Percentiles rank a stretch among this genome's conserved stretches.
Conservation (phyloP, 1,140 invertebrate species). For the Solenopsis fugax region DNA sequence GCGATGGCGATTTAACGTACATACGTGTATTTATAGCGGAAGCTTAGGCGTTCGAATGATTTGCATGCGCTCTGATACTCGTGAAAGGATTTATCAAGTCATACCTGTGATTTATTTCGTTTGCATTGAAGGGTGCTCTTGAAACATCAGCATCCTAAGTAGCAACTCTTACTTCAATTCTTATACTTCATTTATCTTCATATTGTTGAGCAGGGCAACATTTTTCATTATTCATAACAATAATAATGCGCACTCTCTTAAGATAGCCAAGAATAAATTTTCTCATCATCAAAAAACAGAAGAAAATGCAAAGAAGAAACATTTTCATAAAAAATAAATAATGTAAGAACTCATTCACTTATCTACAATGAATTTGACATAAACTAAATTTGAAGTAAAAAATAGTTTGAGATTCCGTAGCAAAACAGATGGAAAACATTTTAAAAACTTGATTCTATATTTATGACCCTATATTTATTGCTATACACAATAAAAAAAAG, state of each 20-base stretch:
- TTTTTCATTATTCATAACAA: background rate
- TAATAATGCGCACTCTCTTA: background rate
- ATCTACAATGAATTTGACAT: background rate
- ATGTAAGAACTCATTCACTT: background rate
- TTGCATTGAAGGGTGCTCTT: background rate
- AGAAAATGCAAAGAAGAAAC: background rate
- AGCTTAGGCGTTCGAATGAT: constrained; percentile 29
- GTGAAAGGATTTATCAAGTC: constrained; percentile 32
- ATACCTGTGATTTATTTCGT: constrained; percentile 46
- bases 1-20: background rate
- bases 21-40: constrained; percentile 15
- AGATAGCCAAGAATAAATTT: background rate
- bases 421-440: background rate
- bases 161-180: constrained; percentile 23
- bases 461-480: background rate
- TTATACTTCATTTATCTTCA: constrained; percentile 9
- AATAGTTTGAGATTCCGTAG: background rate
- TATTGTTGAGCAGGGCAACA: background rate
- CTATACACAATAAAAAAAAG: background rate
- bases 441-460: background rate
- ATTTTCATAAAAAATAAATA: constrained; percentile 9
- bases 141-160: constrained; percentile 25
- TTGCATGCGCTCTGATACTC: constrained; percentile 38
- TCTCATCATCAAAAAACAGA: background rate
- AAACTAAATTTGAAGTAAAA: background rate